Evolutionary conservation across 2,113 vertebrate species (phyloP).

Genomic region (Pandion haliaetus): DNA sequence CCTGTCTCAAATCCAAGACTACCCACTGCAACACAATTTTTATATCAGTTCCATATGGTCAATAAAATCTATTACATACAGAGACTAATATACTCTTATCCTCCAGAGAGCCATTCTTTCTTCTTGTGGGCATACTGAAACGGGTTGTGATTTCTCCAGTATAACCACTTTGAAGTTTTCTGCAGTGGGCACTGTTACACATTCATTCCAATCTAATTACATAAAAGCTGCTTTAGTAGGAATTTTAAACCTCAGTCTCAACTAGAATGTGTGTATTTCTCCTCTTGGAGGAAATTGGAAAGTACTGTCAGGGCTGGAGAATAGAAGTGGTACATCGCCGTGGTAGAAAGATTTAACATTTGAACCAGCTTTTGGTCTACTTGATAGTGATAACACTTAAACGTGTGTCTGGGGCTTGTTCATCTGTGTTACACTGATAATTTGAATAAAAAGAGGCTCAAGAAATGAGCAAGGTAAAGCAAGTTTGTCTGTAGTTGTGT

Average conservation of each 20-base stretch:
- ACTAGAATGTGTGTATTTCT: constrained; percentile 42
- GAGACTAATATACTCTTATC: constrained; percentile 67
- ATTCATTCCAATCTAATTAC: constrained; percentile 60
- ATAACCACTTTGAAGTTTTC: constrained; percentile 35
- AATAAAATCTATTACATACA: constrained; percentile 72
- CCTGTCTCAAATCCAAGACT: constrained; percentile 70
- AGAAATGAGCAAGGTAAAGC: not conserved
- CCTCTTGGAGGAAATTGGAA: not conserved
- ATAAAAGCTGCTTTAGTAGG: constrained; percentile 54
- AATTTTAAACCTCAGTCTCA: constrained; percentile 17
- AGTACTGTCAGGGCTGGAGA: constrained; percentile 9
- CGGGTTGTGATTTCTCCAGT: constrained; percentile 34
- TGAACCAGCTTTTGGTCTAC: not conserved
- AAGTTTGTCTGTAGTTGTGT: not conserved
- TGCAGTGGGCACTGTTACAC: constrained; percentile 36
- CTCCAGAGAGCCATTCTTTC: constrained; percentile 53
- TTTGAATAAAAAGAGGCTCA: not conserved
- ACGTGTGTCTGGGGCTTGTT: not conserved
- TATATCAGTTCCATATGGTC: constrained; percentile 86
- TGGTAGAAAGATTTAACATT: not conserved
- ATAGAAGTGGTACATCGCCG: not conserved
- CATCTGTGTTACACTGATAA: not conserved
- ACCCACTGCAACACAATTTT: constrained; percentile 69
- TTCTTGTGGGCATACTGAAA: constrained; percentile 62
- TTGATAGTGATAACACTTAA: not conserved